These are phyloP conservation scores for Pygoscelis adeliae DNA, from an alignment of 2,113 vertebrate genomes.

Conservation along the genomic window DNA sequence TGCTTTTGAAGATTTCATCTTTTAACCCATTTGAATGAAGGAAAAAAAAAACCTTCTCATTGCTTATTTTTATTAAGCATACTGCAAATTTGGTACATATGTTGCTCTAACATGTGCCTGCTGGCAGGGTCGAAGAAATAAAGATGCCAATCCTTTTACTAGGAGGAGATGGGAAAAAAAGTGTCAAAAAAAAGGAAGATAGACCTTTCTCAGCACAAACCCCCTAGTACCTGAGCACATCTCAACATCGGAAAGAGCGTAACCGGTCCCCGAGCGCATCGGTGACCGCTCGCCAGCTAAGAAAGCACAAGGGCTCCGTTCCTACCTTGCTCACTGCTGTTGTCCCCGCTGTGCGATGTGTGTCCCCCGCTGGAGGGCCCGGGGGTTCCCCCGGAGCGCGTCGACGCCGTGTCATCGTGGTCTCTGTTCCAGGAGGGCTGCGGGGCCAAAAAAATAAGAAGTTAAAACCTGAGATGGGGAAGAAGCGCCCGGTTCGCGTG, in stretches of 20 bases:
- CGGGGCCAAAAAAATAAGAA: background rate
- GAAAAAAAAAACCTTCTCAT: background rate
- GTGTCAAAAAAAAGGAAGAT: background rate
- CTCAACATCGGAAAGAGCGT: background rate
- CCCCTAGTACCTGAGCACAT: background rate
- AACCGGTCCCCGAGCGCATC: background rate
- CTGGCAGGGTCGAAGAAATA: background rate
- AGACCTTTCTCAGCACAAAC: background rate
- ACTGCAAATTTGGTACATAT: slow-evolving; percentile 45
- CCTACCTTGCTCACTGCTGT: slow-evolving; percentile 99
- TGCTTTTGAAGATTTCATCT: slow-evolving; percentile 17
- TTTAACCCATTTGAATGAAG: background rate
- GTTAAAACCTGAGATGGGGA: background rate
- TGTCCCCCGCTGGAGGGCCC: slow-evolving; percentile 98
- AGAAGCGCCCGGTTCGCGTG: fast-evolving
- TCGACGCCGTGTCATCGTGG: slow-evolving; percentile 97
- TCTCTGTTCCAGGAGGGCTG: slow-evolving; percentile 99
- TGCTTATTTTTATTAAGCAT: slow-evolving; percentile 42
- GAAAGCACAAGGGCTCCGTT: slow-evolving; percentile 15
- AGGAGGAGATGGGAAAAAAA: background rate
- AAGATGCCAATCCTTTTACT: slow-evolving; percentile 30
- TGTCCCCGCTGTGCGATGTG: slow-evolving; percentile 98
- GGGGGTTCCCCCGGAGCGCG: slow-evolving; percentile 94
- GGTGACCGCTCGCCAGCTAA: background rate
- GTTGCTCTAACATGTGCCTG: slow-evolving; percentile 28